Evolutionary conservation across 1,140 invertebrate genomes (phyloP).

Genomic region (Ceratitis capitata): DNA sequence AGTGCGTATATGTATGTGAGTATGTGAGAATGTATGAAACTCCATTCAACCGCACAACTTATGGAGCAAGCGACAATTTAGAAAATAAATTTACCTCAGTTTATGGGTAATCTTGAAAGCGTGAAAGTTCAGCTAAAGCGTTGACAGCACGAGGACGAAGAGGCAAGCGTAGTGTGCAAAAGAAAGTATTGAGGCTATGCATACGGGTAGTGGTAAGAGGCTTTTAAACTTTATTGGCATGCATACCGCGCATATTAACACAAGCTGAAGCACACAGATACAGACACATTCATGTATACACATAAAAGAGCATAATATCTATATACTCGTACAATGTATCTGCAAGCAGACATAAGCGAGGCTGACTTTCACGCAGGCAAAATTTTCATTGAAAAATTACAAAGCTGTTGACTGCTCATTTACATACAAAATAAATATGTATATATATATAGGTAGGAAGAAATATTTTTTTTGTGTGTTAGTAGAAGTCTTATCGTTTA

Average conservation of each 20-base stretch:
- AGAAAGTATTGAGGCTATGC: not conserved
- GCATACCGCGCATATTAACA: not conserved
- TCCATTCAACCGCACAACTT: not conserved
- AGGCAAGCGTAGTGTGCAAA: not conserved
- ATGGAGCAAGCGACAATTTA: constrained; percentile 10
- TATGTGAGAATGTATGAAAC: not conserved
- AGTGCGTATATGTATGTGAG: not conserved
- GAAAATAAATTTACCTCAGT: constrained; percentile 34
- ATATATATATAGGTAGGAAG: not conserved
- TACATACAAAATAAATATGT: not conserved
- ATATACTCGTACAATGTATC: not conserved
- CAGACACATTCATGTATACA: not conserved
- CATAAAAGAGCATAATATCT: not conserved
- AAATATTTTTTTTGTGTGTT: not conserved
- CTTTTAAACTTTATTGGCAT: constrained; percentile 23
- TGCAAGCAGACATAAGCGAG: not conserved
- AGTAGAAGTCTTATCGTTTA: constrained; percentile 15
- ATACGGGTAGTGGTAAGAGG: not conserved
- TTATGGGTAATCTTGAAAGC: constrained; percentile 6
- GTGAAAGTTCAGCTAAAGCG: constrained; percentile 5
- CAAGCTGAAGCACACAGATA: not conserved
- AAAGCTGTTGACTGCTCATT: constrained; percentile 18
- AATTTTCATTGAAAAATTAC: constrained; percentile 36
- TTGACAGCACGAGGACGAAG: not conserved
- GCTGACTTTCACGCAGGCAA: not conserved